Conservation (phyloP, 2,888 invertebrate genomes). For the Cheilosia impressa region DNA sequence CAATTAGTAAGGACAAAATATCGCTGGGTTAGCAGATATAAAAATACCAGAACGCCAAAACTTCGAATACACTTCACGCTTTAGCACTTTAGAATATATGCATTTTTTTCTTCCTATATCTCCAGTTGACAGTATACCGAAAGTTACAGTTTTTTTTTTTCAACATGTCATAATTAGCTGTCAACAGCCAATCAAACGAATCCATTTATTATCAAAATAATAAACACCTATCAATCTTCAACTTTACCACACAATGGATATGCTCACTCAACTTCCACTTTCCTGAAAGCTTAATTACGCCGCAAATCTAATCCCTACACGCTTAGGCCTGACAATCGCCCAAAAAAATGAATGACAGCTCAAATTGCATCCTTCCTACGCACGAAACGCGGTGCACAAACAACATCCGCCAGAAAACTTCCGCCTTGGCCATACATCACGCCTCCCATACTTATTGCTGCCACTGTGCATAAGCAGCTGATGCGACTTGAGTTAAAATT, state of each 20-base stretch:
- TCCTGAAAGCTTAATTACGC: slow-evolving; percentile 34
- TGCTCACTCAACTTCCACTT: neutral
- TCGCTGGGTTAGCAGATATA: no score
- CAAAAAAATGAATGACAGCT: slow-evolving; percentile 45
- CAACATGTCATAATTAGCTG: no score
- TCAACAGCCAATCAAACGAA: no score
- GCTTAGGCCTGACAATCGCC: slow-evolving; percentile 31
- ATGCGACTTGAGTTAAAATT: slow-evolving; percentile 37
- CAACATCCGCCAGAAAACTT: slow-evolving; percentile 11
- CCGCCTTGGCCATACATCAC: slow-evolving; percentile 40
- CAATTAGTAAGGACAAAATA: no score
- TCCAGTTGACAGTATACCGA: no score
- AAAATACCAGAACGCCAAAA: no score
- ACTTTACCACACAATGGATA: neutral
- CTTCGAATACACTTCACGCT: no score
- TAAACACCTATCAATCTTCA: neutral
- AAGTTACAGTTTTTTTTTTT: no score
- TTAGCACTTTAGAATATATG: no score
- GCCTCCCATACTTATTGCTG: slow-evolving; percentile 2
- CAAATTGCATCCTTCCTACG: slow-evolving; percentile 49
- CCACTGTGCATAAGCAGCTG: slow-evolving; percentile 41
- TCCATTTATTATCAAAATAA: neutral
- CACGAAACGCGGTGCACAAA: slow-evolving; percentile 34
- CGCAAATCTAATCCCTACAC: slow-evolving; percentile 10
- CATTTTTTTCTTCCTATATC: no score